phyloP scores from a whole-genome alignment of 2,797 vertebrate species.

The Notolepis coatsorum region DNA sequence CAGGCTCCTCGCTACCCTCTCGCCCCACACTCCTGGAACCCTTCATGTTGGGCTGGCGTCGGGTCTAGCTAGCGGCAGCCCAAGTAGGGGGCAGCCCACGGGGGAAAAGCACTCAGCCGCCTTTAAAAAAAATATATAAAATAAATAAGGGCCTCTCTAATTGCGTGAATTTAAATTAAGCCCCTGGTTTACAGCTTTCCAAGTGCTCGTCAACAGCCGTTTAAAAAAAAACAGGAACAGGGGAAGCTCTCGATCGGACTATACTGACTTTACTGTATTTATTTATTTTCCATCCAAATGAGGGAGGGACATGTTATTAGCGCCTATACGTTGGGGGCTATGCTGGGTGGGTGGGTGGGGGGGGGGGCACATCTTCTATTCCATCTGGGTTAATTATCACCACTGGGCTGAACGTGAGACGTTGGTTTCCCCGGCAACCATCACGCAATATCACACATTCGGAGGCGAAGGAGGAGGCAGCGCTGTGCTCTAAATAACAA shows the following conservation, averaged over 20 bases:
- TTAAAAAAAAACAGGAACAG: conserved; percentile 44
- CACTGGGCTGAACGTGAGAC: conserved; percentile 61
- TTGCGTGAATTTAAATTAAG: conserved; percentile 51
- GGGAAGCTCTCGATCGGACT: conserved; percentile 30
- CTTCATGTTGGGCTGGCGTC: conserved; percentile 40
- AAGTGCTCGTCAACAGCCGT: conserved; percentile 43
- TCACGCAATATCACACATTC: conserved; percentile 77
- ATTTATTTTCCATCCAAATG: conserved; percentile 34
- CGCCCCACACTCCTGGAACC: not conserved
- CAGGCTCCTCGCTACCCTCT: conserved; percentile 52
- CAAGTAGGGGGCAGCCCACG: conserved; percentile 31
- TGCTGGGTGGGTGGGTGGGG: conserved; percentile 70
- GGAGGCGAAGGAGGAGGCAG: conserved; percentile 47
- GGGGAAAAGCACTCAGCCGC: conserved; percentile 44
- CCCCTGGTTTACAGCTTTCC: conserved; percentile 55
- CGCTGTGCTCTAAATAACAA: too few species aligned
- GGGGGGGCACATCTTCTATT: conserved; percentile 72
- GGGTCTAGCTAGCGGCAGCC: conserved; percentile 45
- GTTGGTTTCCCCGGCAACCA: conserved; percentile 73
- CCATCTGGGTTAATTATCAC: conserved; percentile 80
- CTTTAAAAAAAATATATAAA: too few species aligned
- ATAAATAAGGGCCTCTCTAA: conserved; percentile 68
- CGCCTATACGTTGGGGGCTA: too few species aligned
- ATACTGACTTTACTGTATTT: conserved; percentile 22
- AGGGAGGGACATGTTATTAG: conserved; percentile 64